Percentiles rank a stretch among this genome's conserved stretches.
Conservation (phyloP, 2,888 invertebrate genomes). For the Hirudinaria manillensis region DNA sequence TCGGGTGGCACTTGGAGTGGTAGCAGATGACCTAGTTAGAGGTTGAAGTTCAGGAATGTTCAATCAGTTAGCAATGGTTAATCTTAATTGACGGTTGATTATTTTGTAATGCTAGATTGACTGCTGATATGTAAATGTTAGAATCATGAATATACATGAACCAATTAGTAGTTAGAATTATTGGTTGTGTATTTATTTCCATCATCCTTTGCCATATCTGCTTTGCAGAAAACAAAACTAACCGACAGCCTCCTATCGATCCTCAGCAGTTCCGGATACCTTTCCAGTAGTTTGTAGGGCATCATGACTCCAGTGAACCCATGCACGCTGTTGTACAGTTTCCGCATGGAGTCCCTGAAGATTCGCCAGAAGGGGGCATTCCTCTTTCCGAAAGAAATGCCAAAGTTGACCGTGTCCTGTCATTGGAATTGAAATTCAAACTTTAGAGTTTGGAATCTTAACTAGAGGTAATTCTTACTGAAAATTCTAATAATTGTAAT, state of each 20-base stretch:
- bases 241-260: conserved; percentile 43
- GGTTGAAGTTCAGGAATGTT: neutral
- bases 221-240: neutral
- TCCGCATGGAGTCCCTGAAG: conserved; percentile 41
- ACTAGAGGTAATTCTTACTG: too few species aligned
- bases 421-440: neutral
- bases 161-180: too few species aligned
- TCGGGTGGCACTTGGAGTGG: conserved; percentile 47
- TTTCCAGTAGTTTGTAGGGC: conserved; percentile 42
- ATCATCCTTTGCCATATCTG: too few species aligned
- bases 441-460: neutral
- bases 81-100: too few species aligned
- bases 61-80: too few species aligned
- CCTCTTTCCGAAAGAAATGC: conserved; percentile 41
- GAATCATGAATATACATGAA: too few species aligned
- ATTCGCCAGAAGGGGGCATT: conserved; percentile 41
- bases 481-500: too few species aligned
- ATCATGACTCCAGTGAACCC: conserved; percentile 42
- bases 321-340: conserved; percentile 39
- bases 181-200: too few species aligned
- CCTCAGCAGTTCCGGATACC: conserved; percentile 44
- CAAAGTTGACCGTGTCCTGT: conserved; percentile 41
- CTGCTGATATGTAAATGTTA: neutral
- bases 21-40: conserved; percentile 47
- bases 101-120: conserved; percentile 23